Base-by-base conservation (phyloP, 2,888 invertebrate species). In the Diplolepis rosae region DNA sequence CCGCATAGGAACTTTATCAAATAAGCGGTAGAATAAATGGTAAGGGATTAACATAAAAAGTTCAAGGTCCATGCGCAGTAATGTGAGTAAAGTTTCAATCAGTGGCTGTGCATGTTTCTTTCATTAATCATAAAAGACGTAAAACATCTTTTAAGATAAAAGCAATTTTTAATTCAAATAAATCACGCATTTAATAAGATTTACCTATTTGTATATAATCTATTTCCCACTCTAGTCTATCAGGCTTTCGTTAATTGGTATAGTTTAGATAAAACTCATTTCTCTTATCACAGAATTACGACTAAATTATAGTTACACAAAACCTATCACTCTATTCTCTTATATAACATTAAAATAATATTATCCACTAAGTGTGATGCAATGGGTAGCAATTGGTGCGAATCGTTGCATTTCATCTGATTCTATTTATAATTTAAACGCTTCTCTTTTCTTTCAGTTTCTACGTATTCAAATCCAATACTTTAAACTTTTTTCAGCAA, bases 31-130 rank as follows among this genome's bases (percentile, higher is more conserved):
- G 74, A 74, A 77, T 81, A 81, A 83, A 80, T 79, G 73, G 78
- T 79, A 80, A 81, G 65, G 73, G 79, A 83, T 84, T 83, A 84
- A 74, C 80, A 80, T 83, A 80, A n/a, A n/a, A 84, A 83, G 83
- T 83, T 84, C 83, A 84, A 84, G 84, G 84, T 65, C 74, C 66
- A 78, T 80, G 80, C 81, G 80, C 81, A 80, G 76, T 65, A 70
- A 68, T 77, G 72, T 72, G 73, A 81, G 76, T 70, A 76, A 81
- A 72, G 68, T 22, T 42, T 73, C 65, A 67, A 45, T 30, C 39
- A 61, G 61, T 61, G 39, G 22, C n/a, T 61, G 61, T 24, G 61
- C 61, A 61, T 61, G 61, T 61, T 61, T 61, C 24, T 42, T 61
- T 42, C n/a, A 61, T 61, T 61, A 61, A 61, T 61, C 39, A 39